Evolutionary conservation across 2,113 vertebrate species (phyloP).

Genomic region (Ramphastos sulfuratus): DNA sequence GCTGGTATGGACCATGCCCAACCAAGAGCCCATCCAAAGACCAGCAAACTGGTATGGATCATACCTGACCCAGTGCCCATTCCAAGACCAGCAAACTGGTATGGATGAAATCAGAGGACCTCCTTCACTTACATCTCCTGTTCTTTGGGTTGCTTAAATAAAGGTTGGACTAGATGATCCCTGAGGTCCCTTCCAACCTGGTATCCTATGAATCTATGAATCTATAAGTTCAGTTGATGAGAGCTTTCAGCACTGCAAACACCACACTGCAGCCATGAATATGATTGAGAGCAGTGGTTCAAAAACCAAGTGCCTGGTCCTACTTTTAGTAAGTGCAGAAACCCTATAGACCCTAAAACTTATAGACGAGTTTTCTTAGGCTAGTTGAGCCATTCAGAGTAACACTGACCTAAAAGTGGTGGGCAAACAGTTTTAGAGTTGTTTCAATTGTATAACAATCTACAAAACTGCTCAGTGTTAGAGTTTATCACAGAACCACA

Average conservation of each 20-base stretch:
- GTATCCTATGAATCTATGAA: no score
- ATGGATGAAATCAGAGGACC: no score
- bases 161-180: no score
- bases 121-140: no score
- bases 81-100: no score
- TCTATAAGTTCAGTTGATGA: not conserved
- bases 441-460: not conserved
- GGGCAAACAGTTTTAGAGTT: not conserved
- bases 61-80: no score
- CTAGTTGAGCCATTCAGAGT: not conserved
- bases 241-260: not conserved
- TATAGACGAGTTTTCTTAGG: not conserved
- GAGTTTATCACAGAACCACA: not conserved
- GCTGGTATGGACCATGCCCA: not conserved
- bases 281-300: accelerated
- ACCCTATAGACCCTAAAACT: no score
- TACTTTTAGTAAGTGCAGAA: no score
- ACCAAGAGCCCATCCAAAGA: not conserved
- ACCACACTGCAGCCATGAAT: not conserved
- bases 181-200: no score
- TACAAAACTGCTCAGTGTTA: not conserved
- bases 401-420: accelerated
- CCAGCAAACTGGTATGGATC: no score
- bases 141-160: no score
- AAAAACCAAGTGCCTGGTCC: not conserved